Evolutionary conservation across 2,888 invertebrate genomes (phyloP).

Genomic region (Ecliptopera silaceata): DNA sequence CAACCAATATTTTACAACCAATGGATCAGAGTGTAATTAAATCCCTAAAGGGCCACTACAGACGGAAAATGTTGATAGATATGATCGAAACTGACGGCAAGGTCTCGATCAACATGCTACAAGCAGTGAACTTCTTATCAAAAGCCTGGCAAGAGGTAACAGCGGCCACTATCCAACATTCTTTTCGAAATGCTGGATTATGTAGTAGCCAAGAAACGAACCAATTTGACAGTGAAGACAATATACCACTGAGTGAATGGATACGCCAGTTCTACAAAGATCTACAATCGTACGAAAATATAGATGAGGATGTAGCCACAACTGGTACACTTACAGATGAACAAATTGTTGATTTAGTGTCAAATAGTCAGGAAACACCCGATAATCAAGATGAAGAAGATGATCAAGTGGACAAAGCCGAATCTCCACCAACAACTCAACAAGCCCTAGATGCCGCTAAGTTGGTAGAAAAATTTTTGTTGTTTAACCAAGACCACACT

Average conservation of each 20-base stretch:
- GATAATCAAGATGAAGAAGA: neutral
- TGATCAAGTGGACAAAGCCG: neutral
- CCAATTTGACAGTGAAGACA: constrained; percentile 19
- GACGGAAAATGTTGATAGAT: constrained; percentile 1
- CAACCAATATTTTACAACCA: neutral
- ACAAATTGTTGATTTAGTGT: neutral
- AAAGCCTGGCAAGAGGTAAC: constrained; percentile 38
- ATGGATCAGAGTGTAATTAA: neutral
- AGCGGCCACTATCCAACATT: constrained; percentile 34
- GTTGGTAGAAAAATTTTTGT: neutral
- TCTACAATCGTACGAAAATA: neutral
- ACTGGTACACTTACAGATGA: neutral
- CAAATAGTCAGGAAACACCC: neutral
- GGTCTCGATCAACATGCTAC: constrained; percentile 32
- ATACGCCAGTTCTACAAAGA: neutral
- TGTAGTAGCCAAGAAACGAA: too few relatives aligned
- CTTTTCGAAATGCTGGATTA: too few relatives aligned
- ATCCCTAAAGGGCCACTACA: constrained; percentile 1
- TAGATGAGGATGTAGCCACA: neutral
- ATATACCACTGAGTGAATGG: neutral
- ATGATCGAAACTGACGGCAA: constrained; percentile 29
- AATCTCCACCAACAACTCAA: neutral
- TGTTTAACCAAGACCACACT: neutral
- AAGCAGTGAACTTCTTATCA: constrained; percentile 33
- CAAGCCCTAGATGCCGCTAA: neutral